phyloP scores from a whole-genome alignment of 2,888 invertebrate genomes.

The Drosophila falleni region DNA sequence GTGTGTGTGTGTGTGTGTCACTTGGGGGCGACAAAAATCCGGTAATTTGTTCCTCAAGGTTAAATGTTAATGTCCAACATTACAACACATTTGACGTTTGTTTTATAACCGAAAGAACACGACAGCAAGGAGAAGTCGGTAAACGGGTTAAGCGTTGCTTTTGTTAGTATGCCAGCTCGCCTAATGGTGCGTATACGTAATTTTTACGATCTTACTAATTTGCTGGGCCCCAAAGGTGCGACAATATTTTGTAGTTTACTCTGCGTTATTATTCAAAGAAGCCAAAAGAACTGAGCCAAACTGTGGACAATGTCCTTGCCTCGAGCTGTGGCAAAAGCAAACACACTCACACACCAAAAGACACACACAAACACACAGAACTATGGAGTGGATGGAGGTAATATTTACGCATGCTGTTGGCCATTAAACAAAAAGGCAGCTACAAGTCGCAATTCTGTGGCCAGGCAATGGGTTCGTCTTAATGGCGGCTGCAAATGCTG shows the following conservation, averaged over 20 bases:
- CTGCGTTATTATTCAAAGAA: constrained; percentile 62
- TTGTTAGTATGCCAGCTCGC: constrained; percentile 33
- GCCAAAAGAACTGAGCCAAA: constrained; percentile 26
- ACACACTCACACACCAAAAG: constrained; percentile 29
- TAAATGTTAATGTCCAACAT: constrained; percentile 80
- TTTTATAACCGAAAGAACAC: constrained; percentile 30
- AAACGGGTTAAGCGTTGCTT: constrained; percentile 70
- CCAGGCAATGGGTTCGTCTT: constrained; percentile 63
- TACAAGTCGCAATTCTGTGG: constrained; percentile 47
- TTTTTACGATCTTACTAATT: constrained; percentile 64
- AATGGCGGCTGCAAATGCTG: constrained; percentile 76
- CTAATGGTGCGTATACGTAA: constrained; percentile 70
- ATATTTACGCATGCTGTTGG: constrained; percentile 63
- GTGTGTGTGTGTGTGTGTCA: constrained; percentile 34
- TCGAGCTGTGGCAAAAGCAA: constrained; percentile 51
- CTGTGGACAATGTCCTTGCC: constrained; percentile 55
- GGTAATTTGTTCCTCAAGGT: constrained; percentile 79
- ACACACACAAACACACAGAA: background rate
- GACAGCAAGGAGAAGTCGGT: background rate
- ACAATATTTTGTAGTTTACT: constrained; percentile 38
- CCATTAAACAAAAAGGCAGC: constrained; percentile 59
- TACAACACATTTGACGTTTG: constrained; percentile 75
- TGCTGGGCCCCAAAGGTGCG: constrained; percentile 42
- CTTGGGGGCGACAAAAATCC: constrained; percentile 74
- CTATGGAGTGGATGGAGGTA: constrained; percentile 16